These are phyloP conservation scores for Zhuqinia jingwanae DNA, from an alignment of 2,888 invertebrate genomes.

Conservation along the genomic window DNA sequence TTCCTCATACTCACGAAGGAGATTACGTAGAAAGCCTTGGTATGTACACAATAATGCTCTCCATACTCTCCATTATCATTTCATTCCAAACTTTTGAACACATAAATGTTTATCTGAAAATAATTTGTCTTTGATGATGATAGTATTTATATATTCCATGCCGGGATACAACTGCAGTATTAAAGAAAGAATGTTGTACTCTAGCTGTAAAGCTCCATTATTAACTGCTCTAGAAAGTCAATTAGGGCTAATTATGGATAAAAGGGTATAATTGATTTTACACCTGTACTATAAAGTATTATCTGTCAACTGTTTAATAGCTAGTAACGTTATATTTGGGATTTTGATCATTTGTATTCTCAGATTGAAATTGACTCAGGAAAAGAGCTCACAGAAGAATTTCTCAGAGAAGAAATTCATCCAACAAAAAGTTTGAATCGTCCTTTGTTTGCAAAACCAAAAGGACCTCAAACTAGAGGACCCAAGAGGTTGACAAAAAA, in stretches of 20 bases:
- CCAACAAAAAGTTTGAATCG: slow-evolving; percentile 93
- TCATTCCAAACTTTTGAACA: slow-evolving; percentile 53
- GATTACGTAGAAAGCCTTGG: slow-evolving; percentile 92
- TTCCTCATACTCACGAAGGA: slow-evolving; percentile 96
- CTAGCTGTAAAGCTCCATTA: slow-evolving; percentile 97
- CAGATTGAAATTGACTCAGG: slow-evolving; percentile 96
- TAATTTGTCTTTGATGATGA: slow-evolving; percentile 80
- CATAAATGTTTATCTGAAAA: background rate
- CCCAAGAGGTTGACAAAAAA: slow-evolving; percentile 93
- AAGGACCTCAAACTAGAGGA: slow-evolving; percentile 96
- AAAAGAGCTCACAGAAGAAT: slow-evolving; percentile 94
- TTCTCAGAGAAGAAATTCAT: slow-evolving; percentile 95
- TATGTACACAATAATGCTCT: slow-evolving; percentile 80
- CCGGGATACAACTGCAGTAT: slow-evolving; percentile 98
- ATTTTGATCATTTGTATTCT: slow-evolving; percentile 79
- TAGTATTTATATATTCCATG: slow-evolving; percentile 99
- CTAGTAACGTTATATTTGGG: too few relatives aligned
- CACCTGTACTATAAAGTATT: too few relatives aligned
- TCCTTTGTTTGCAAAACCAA: slow-evolving; percentile 97
- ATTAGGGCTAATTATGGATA: slow-evolving; percentile 89
- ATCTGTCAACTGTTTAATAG: too few relatives aligned
- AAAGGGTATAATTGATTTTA: slow-evolving; percentile 87
- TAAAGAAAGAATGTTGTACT: slow-evolving; percentile 99
- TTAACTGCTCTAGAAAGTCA: slow-evolving; percentile 89
- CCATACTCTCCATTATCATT: background rate